phyloP scores from a whole-genome alignment of 1,140 invertebrate genomes.

The Aphis gossypii region DNA sequence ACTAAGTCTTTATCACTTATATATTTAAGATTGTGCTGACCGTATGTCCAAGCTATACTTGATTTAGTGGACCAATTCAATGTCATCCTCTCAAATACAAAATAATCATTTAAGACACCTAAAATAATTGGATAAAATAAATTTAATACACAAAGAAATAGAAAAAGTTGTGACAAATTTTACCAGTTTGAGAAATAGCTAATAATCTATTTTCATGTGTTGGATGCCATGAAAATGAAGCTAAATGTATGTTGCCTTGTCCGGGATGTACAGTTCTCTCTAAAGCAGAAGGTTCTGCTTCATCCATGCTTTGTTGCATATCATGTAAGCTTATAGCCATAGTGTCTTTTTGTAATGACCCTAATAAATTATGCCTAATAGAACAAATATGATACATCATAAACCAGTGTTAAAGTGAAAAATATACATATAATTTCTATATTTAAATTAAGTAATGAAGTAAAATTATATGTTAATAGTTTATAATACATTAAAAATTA shows the following conservation, averaged over 20 bases:
- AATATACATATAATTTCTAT: neutral
- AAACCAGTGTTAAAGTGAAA: neutral
- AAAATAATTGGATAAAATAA: constrained; percentile 61
- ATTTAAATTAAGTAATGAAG: neutral
- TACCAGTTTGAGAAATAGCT: constrained; percentile 71
- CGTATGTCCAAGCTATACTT: constrained; percentile 77
- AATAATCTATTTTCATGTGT: constrained; percentile 78
- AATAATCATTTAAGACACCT: constrained; percentile 74
- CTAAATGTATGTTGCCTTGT: constrained; percentile 67
- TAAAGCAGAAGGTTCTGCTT: constrained; percentile 77
- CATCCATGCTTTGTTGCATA: constrained; percentile 78
- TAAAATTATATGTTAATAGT: neutral
- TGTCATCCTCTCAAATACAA: constrained; percentile 82
- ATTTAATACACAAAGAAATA: constrained; percentile 38
- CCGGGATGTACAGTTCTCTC: constrained; percentile 75
- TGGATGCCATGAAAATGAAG: constrained; percentile 86
- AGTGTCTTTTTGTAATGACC: constrained; percentile 77
- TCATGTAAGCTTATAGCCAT: constrained; percentile 77
- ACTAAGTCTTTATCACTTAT: constrained; percentile 67
- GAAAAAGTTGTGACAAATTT: neutral
- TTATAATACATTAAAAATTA: neutral
- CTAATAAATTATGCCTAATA: constrained; percentile 76
- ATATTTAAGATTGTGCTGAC: constrained; percentile 73
- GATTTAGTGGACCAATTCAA: constrained; percentile 78
- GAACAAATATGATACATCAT: constrained; percentile 45